Percentiles rank a stretch among this genome's conserved stretches.
These are phyloP conservation scores for Apogon talboti DNA, from an alignment of 2,797 vertebrate species.

Conservation along the genomic window DNA sequence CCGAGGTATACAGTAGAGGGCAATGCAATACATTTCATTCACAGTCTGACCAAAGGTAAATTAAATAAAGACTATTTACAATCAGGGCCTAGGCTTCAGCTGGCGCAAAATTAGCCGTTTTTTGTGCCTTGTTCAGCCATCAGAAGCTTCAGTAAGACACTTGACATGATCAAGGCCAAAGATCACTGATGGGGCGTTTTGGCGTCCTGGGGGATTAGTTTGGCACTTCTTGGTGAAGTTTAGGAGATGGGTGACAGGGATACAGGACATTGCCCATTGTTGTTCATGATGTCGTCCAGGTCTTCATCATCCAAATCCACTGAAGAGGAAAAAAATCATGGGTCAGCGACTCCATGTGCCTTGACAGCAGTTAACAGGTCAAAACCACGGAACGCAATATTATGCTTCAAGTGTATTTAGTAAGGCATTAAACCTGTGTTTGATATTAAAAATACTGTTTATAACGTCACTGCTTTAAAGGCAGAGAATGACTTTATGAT, in stretches of 20 bases:
- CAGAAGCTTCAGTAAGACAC: constrained; percentile 64
- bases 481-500: too few relatives aligned
- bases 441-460: too few relatives aligned
- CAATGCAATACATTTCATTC: constrained; percentile 60
- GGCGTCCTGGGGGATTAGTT: constrained; percentile 51
- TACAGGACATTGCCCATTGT: constrained; percentile 83
- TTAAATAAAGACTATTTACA: constrained; percentile 79
- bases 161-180: constrained; percentile 59
- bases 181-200: constrained; percentile 54
- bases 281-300: constrained; percentile 87
- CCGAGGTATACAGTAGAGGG: constrained; percentile 61
- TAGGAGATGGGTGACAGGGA: constrained; percentile 83
- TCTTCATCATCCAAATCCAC: constrained; percentile 86
- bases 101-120: constrained; percentile 43
- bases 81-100: constrained; percentile 48
- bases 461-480: too few relatives aligned
- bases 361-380: too few relatives aligned
- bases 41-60: constrained; percentile 67
- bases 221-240: constrained; percentile 76
- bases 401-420: too few relatives aligned
- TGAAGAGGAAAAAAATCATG: constrained; percentile 49
- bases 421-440: too few relatives aligned
- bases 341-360: background rate
- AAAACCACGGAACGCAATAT: too few relatives aligned
- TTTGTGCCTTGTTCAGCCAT: constrained; percentile 53